phyloP scores from a whole-genome alignment of 2,888 invertebrate species.

The Bombylius major region DNA sequence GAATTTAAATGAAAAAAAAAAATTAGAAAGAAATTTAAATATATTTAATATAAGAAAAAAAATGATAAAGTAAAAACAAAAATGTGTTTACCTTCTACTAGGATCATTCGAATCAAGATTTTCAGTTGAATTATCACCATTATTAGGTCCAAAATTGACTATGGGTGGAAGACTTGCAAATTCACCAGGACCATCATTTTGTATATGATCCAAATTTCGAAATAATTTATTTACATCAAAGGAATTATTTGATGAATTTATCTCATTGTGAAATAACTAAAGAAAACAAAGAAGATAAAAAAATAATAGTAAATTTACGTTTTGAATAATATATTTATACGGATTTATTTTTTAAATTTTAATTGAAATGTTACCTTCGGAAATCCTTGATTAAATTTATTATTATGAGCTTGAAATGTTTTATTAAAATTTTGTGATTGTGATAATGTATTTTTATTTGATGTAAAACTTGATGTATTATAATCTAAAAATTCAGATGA shows the following conservation, averaged over 20 bases:
- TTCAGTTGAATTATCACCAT: conserved; percentile 7
- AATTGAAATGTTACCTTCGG: conserved; percentile 25
- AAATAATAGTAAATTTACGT: no score
- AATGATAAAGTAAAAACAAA: no score
- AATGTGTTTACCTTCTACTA: conserved; percentile 8
- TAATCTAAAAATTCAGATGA: conserved; percentile 34
- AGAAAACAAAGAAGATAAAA: no score
- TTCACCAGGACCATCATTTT: conserved; percentile 35
- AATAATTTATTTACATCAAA: conserved; percentile 23
- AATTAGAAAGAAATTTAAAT: neutral
- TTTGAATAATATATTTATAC: neutral
- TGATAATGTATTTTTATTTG: conserved; percentile 12
- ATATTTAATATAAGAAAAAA: no score
- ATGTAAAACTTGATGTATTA: conserved; percentile 24
- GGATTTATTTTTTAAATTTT: conserved; percentile 3
- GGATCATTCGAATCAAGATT: conserved; percentile 9
- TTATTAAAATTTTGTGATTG: neutral
- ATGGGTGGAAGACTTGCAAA: conserved; percentile 60
- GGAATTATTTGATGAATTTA: conserved; percentile 26
- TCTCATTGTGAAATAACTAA: neutral
- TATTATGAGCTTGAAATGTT: neutral
- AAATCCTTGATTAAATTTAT: conserved; percentile 26
- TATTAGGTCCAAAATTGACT: conserved; percentile 38
- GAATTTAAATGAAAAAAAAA: neutral
- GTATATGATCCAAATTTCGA: conserved; percentile 15